These are phyloP conservation scores for Caenorhabditis sp. DNA, from an alignment of 2,888 invertebrate species.

Conservation along the genomic window DNA sequence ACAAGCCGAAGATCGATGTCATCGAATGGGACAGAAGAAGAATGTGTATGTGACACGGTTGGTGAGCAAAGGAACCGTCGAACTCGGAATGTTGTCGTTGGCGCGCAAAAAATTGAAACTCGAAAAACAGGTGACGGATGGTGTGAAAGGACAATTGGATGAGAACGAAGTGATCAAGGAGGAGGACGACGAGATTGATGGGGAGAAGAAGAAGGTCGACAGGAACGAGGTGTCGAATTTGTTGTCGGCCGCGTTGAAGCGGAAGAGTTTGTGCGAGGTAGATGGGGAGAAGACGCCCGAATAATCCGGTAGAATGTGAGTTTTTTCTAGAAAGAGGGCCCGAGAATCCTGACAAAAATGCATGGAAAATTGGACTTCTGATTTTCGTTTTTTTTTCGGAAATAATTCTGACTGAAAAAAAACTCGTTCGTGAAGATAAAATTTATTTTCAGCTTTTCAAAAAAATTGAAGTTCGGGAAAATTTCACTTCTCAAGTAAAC, in stretches of 20 bases:
- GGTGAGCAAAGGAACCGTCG: conserved; percentile 78
- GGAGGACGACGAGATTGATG: conserved; percentile 29
- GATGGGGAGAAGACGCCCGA: conserved; percentile 2
- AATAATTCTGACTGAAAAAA: no score
- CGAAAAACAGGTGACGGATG: conserved; percentile 82
- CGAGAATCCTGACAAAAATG: no score
- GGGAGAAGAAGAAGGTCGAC: conserved; percentile 29
- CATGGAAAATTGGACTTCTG: no score
- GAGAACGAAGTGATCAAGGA: conserved; percentile 35
- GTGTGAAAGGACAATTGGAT: conserved; percentile 51
- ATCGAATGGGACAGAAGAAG: conserved; percentile 64
- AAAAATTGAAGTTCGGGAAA: no score
- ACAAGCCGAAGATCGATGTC: conserved; percentile 83
- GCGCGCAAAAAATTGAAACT: conserved; percentile 89
- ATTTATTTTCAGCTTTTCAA: no score
- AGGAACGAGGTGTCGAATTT: conserved; percentile 29
- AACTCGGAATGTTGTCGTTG: conserved; percentile 84
- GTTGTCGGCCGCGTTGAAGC: conserved; percentile 35
- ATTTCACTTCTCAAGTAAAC: no score
- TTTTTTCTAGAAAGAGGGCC: no score
- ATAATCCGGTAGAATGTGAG: no score
- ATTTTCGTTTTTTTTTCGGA: no score
- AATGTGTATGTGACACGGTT: conserved; percentile 84
- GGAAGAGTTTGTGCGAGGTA: conserved; percentile 6
- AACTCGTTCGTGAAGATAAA: no score